Base-by-base conservation (phyloP, 2,797 vertebrate genomes). In the Gouania willdenowi region DNA sequence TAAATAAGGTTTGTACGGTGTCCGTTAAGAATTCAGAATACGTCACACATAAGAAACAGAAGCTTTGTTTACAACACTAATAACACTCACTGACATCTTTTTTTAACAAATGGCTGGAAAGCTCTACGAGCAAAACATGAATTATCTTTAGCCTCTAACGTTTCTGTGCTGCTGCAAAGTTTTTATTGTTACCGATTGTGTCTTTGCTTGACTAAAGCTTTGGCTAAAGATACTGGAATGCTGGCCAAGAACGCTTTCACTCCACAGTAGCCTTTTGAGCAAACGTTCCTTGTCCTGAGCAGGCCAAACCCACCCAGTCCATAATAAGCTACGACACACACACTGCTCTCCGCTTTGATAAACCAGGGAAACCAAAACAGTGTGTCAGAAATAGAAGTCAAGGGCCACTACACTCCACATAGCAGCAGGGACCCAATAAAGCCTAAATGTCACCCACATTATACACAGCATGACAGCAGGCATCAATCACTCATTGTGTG, bases 381-480 rank as follows among this genome's bases (percentile, higher is more conserved):
- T 15, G 39, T 26, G 34, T 69, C 67, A 74, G 53, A 67, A 83
- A 76, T 61, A 77, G 62, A 71, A 29, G 29, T 54, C 23, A 21
- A 50, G 43, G 50, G 44, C 39, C 43, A 44, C 43, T 29, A 8
- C 53, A 57, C 43, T 47, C 43, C 42, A 54, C 31, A 3, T 26
- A 49, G 40, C 64, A 60, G 58, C 57, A 70, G 63, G 47, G 54
- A 53, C 43, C 54, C 55, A 58, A 47, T 68, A 70, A 62, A 66
- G 42, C 47, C 38, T 64, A 66, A 79, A 82, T 75, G 66, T 71
- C 72, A 80, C 22, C 48, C 47, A 36, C 50, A 44, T 71, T 74
- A 75, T 50, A 60, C 59, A 60, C 17, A 44, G 47, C 59, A 59
- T 25, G 4, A 51, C 4, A 33, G 50, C 17, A 45, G 20, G 26